A percentile compares a stretch with the other conserved stretches of the same genome.
These are phyloP conservation scores for Macropis europaea DNA, from an alignment of 2,888 invertebrate genomes.

Conservation along the genomic window DNA sequence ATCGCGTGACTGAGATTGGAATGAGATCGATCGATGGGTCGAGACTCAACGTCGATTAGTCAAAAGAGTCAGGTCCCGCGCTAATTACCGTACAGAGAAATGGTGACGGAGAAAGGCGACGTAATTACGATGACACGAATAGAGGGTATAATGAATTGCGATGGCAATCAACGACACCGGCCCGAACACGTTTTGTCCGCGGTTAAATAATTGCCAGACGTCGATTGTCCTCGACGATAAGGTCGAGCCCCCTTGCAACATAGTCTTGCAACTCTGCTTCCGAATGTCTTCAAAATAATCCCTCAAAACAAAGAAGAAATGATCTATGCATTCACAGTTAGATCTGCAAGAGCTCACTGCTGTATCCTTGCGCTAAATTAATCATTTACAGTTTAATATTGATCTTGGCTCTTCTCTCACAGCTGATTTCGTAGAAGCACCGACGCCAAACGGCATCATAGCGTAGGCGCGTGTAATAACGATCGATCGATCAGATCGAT, in stretches of 20 bases:
- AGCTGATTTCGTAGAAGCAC: too few species aligned
- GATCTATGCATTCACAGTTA: too few species aligned
- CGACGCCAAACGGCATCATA: background rate
- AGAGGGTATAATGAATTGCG: background rate
- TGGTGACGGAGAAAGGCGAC: background rate
- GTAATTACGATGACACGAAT: conserved; percentile 13
- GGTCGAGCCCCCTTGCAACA: too few species aligned
- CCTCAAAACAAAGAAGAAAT: too few species aligned
- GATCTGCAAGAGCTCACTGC: too few species aligned
- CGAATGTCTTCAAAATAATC: too few species aligned
- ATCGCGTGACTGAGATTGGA: too few species aligned
- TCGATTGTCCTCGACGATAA: background rate
- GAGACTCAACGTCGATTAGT: conserved; percentile 12
- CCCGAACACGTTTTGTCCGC: background rate
- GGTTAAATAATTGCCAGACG: conserved; percentile 6
- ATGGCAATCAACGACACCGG: background rate
- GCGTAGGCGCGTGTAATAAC: conserved; percentile 21
- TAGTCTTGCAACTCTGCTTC: background rate
- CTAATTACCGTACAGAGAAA: conserved; percentile 25
- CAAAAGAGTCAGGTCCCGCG: background rate
- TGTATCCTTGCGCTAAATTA: too few species aligned
- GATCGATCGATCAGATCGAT: conserved; percentile 24
- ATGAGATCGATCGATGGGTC: background rate
- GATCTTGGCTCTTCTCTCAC: too few species aligned
- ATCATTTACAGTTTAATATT: too few species aligned